Base-by-base conservation (phyloP, 2,113 vertebrate species). In the Taurulus bubalis region DNA sequence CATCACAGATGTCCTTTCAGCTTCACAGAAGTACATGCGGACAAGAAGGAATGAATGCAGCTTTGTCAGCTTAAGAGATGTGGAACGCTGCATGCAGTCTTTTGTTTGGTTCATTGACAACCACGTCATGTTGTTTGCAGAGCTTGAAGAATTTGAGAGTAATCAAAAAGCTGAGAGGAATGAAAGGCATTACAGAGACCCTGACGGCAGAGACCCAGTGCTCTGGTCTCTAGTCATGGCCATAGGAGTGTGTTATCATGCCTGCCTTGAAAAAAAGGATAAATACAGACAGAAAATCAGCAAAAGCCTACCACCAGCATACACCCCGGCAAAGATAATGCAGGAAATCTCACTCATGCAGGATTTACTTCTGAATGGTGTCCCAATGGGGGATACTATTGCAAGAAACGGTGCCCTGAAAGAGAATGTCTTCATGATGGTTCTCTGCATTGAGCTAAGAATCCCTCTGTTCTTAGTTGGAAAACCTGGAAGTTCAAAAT, bases 391-490 rank as follows among this genome's bases (percentile, higher is more conserved):
- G 38, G 93, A 95, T 20, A 98, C 96, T 16, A 97, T 99, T 68
- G 98, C 98, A 65, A 96, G 83, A 89, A 99, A 99, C 90, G 73
- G 90, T 87, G 98, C 98, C 7, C 90, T 99, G 79, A 98, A 98
- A 87, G 98, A 99, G 87, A 99, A 99, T 0, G 95, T 99, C 74
- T 99, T 99, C 88, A 99, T 99, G 97, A 99, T 99, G 98, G 96
- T 97, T 1, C 85, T 99, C 75, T 99, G 98, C 85, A 98, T 97
- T 53, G 98, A 99, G 85, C 91, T 99, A 36, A 96, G 95, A 91
- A 98, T 99, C 77, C 98, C 98, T 4, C 96, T 99, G 1, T 99
- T 99, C 79, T 93, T 99, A 6, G 98, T 99, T 1, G 98, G 98
- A 55, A 99, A 99, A 93, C 98, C 98, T 0, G 98, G 98, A 77